Evolutionary conservation across 2,797 vertebrate species (phyloP).

Genomic region (Pangasius larnaudii): DNA sequence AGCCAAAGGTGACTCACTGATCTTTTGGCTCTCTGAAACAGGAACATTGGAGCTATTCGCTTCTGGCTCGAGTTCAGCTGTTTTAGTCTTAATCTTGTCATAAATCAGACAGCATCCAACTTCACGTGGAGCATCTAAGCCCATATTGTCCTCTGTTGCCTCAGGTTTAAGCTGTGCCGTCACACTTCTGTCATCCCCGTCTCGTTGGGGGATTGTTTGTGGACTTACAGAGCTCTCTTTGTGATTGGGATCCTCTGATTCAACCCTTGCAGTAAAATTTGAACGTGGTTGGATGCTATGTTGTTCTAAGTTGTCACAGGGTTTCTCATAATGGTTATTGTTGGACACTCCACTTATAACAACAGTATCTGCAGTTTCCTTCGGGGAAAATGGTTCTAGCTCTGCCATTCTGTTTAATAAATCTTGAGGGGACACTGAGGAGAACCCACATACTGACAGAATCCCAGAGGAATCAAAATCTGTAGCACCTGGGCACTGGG

Average conservation of each 20-base stretch:
- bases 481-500: constrained; percentile 1
- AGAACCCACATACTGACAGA: neutral
- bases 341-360: constrained; percentile 56
- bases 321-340: constrained; percentile 61
- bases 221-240: constrained; percentile 46
- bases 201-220: constrained; percentile 10
- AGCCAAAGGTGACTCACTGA: neutral
- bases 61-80: constrained; percentile 21
- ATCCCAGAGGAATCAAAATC: neutral
- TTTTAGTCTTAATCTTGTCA: constrained; percentile 27
- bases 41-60: neutral
- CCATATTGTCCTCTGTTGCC: neutral
- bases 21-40: constrained; percentile 16
- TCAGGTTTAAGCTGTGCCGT: constrained; percentile 26
- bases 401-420: constrained; percentile 36
- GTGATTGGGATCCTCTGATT: constrained; percentile 15
- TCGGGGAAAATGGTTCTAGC: constrained; percentile 26
- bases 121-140: constrained; percentile 12
- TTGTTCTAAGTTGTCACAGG: constrained; percentile 50
- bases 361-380: constrained; percentile 9
- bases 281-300: constrained; percentile 38
- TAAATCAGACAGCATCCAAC: constrained; percentile 16
- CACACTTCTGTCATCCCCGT: constrained; percentile 11
- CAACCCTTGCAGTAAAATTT: constrained; percentile 4
- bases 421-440: constrained; percentile 24